Evolutionary conservation across 1,140 invertebrate species (phyloP), one percentile per base, ranked within the genome.

Genomic region (Phymastichus coffea): DNA sequence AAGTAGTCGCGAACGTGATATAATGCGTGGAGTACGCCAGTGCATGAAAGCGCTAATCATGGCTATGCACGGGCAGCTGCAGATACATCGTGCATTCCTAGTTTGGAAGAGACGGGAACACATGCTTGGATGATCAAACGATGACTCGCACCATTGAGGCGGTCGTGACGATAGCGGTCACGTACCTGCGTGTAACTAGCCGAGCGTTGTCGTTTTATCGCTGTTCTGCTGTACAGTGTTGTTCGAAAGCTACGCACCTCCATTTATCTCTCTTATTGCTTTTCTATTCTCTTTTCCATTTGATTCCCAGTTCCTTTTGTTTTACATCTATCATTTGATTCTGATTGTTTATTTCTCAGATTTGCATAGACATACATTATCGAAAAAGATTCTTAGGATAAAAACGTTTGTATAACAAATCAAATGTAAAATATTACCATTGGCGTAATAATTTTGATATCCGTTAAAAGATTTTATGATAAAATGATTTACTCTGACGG

Each of bases 41-140:
- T n/a, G n/a, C n/a, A n/a, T n/a, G 15, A 46, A 55, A 47, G 40
- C 41, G 40, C 22, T 55, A 44, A 44, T 55, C 22, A 49, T 10
- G 30, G 51, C 14, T 28, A n/a, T n/a, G 3, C 23, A 28, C 0
- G 2, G 22, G 30, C 9, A 22, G 19, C n/a, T n/a, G 19, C 25
- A 17, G 20, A 49, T 44, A 52, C 22, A 44, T 22, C 30, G 46
- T 28, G 12, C 40, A 52, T 43, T 57, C 37, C n/a, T n/a, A n/a
- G n/a, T n/a, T n/a, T n/a, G n/a, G n/a, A n/a, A n/a, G n/a, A n/a
- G n/a, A n/a, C n/a, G n/a, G n/a, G n/a, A n/a, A 22, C 44, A 14
- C 30, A 55, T 55, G 51, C 58, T 49, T 14, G 58, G 33, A 49
- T 61, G 43, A 61, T 61, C 58, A 61, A 61, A 61, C 58, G 58